phyloP scores from a whole-genome alignment of 2,797 vertebrate species.

The Selene dorsalis region DNA sequence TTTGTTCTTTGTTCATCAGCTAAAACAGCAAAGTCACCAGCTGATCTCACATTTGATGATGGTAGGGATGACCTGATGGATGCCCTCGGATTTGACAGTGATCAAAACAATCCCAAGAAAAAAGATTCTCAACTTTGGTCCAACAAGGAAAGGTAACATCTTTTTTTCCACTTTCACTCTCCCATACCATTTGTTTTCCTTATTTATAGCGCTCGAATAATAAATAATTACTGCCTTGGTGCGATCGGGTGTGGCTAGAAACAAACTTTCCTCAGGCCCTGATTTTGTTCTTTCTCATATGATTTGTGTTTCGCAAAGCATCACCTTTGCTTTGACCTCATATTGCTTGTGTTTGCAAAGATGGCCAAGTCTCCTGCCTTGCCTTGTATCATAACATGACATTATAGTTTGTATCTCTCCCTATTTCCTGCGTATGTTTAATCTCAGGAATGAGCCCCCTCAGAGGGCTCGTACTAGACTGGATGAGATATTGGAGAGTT shows the following conservation, averaged over 20 bases:
- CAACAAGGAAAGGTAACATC: constrained; percentile 75
- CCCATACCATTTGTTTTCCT: constrained; percentile 18
- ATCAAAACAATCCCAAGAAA: constrained; percentile 69
- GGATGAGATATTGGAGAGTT: constrained; percentile 89
- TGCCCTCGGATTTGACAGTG: constrained; percentile 84
- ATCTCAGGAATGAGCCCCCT: constrained; percentile 75
- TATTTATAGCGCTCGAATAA: constrained; percentile 53
- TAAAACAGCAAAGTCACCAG: constrained; percentile 70
- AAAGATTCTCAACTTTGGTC: constrained; percentile 60
- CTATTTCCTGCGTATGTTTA: background rate
- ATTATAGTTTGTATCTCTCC: no score
- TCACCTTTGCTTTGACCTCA: background rate
- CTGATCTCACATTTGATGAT: constrained; percentile 85
- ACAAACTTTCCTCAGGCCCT: background rate
- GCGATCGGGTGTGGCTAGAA: constrained; percentile 36
- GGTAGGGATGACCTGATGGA: constrained; percentile 88
- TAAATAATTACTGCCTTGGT: constrained; percentile 63
- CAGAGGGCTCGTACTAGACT: constrained; percentile 86
- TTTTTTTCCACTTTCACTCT: constrained; percentile 17
- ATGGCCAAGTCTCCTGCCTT: background rate
- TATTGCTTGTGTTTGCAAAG: background rate
- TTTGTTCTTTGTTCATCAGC: constrained; percentile 40
- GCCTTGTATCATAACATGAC: background rate
- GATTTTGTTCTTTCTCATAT: background rate
- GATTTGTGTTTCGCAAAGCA: background rate